phyloP scores from a whole-genome alignment of 2,888 invertebrate species.

The Lydus trimaculatus region DNA sequence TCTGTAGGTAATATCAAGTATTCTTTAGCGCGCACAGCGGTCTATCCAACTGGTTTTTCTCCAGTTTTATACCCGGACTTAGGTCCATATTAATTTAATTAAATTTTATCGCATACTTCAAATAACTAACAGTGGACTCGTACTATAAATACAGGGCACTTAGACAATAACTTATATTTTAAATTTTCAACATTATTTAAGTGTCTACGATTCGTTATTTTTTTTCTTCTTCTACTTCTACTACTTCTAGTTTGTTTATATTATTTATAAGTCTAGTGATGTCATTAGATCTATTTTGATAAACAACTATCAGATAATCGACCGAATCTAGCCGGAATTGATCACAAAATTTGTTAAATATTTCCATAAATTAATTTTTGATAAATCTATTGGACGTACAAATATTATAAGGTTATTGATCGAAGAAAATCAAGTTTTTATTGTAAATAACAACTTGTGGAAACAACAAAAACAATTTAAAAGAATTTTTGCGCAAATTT shows the following conservation, averaged over 20 bases:
- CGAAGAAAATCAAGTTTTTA: not conserved
- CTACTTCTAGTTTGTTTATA: not conserved
- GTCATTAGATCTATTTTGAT: not conserved
- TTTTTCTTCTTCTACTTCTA: not conserved
- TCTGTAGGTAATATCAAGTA: conserved; percentile 49
- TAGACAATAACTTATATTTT: conserved; percentile 44
- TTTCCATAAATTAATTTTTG: not conserved
- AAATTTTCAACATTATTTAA: not conserved
- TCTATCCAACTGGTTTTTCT: conserved; percentile 50
- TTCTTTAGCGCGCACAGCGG: conserved; percentile 49
- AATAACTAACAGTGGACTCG: conserved; percentile 48
- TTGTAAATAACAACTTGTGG: not conserved
- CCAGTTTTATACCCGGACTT: conserved; percentile 36
- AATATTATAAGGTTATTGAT: not conserved
- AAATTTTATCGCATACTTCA: conserved; percentile 59
- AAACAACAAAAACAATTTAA: not conserved
- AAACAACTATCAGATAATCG: not conserved
- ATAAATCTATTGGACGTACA: not conserved
- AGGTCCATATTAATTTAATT: conserved; percentile 59
- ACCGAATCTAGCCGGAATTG: not conserved
- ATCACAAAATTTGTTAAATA: not conserved
- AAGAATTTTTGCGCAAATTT: not conserved
- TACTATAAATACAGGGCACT: conserved; percentile 51
- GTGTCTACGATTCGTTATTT: not conserved
- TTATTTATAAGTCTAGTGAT: not conserved